phyloP scores from a whole-genome alignment of 2,797 vertebrate species.

The Taenioides sp. region DNA sequence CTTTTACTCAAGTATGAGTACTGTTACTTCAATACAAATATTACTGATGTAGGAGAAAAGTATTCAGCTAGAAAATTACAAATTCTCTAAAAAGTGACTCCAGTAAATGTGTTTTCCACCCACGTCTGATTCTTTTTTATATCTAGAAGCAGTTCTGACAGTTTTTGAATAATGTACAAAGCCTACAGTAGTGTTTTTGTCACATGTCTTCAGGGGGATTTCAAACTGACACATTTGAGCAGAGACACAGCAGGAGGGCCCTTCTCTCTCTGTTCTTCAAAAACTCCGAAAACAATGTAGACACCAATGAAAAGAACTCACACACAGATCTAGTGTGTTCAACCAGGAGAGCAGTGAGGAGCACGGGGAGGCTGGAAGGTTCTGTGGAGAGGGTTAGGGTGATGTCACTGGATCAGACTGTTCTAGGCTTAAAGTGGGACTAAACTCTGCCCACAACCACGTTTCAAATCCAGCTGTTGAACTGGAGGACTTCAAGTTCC shows the following conservation, averaged over 20 bases:
- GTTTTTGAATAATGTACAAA: slow-evolving; percentile 1
- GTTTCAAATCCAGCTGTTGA: too few relatives aligned
- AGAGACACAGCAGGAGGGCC: slow-evolving; percentile 31
- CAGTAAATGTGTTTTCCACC: too few relatives aligned
- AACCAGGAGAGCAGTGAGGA: neutral
- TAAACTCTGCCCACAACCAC: too few relatives aligned
- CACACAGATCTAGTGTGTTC: neutral
- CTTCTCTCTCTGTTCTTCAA: slow-evolving; percentile 29
- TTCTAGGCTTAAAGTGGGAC: neutral
- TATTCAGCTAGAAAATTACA: too few relatives aligned
- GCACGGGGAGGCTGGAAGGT: neutral
- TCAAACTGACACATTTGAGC: slow-evolving; percentile 18
- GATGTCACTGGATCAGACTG: neutral
- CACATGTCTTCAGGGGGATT: slow-evolving; percentile 16
- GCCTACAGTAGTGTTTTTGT: neutral
- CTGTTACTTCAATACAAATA: too few relatives aligned
- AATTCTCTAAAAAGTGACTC: too few relatives aligned
- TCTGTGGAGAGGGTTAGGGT: neutral
- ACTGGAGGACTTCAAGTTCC: too few relatives aligned
- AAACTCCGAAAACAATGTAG: slow-evolving; percentile 22
- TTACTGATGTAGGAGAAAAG: too few relatives aligned
- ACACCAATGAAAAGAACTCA: neutral
- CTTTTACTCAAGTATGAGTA: too few relatives aligned
- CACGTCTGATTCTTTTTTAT: too few relatives aligned
- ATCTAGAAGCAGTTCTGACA: neutral